Evolutionary conservation across 2,888 invertebrate genomes (phyloP).

Genomic region (Orthosia gracilis): DNA sequence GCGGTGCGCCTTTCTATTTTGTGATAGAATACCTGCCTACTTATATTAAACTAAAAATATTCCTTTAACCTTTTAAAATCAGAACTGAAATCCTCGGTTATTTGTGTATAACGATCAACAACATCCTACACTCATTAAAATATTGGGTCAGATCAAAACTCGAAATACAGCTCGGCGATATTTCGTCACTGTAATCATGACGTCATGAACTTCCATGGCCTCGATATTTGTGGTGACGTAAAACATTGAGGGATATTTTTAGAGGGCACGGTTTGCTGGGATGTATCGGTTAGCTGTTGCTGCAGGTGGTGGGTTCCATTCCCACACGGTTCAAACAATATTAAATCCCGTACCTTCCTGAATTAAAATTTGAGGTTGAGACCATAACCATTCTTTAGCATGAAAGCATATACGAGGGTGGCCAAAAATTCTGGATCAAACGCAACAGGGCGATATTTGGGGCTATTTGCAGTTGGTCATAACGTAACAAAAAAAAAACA

Average conservation of each 20-base stretch:
- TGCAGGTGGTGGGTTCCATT: not conserved
- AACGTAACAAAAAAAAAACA: no score
- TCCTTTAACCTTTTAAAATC: not conserved
- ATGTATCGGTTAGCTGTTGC: not conserved
- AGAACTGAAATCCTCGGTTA: conserved; percentile 4
- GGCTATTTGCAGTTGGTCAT: no score
- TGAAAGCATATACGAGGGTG: no score
- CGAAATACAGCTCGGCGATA: not conserved
- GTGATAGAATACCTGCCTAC: no score
- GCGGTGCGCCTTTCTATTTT: no score
- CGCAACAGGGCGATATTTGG: no score
- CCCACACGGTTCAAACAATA: no score
- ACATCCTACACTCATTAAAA: conserved; percentile 29
- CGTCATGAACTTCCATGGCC: conserved; percentile 5
- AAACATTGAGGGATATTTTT: conserved; percentile 13
- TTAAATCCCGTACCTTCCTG: no score
- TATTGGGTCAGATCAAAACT: conserved; percentile 35
- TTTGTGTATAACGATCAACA: conserved; percentile 7
- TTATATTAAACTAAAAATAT: not conserved
- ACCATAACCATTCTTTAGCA: no score
- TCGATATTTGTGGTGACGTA: conserved; percentile 14
- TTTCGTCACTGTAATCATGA: conserved; percentile 16
- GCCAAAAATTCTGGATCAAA: no score
- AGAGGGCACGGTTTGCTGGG: not conserved
- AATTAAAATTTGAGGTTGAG: no score